Base-by-base conservation (phyloP, 2,797 vertebrate genomes). In the Syngnathus rostellatus region DNA sequence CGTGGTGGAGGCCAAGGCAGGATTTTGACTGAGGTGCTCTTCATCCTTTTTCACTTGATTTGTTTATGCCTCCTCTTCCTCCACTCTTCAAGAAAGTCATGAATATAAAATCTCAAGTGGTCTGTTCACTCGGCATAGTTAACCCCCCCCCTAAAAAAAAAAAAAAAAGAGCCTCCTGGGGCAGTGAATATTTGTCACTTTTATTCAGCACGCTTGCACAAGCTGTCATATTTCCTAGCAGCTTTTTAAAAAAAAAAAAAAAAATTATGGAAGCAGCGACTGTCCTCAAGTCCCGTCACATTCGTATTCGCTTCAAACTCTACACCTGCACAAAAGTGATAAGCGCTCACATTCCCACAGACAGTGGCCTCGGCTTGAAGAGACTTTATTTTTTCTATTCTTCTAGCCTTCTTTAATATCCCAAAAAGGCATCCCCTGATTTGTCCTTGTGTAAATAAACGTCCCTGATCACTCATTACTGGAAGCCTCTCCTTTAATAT, bases 91-190 rank as follows among this genome's bases (percentile, higher is more conserved):
- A 23, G 21, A 71, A 85, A 82, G 72, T 83, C 74, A 83, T 85
- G 80, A 87, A 89, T 84, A 79, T 77, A 61, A 83, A 87, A 81
- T 83, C 74, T 74, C 69, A 75, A 76, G 69, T 68, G 67, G 69
- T 69, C 74, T 48, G 70, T 79, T 81, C 77, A 74, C 71, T 76
- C 62, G 17, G 69, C 81, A 69, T 68, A 73, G 64, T 77, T 71
- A 69, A 76, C 68, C 68, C 14, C 14, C 21, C 6, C 6, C 2
- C 23, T 3, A 31, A 31, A 25, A 62, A 45, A 62, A 17, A 46
- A 16, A 6, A 16, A 45, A 40, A 73, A 74, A 71, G 55, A 65
- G 67, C 73, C 74, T 80, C 70, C 60, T 66, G 48, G 74, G 31
- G 84, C 80, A 72, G 74, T 68, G 51, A 46, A 68, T 67, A 40